These are phyloP conservation scores for Mormyrops boulengeri DNA, from an alignment of 2,797 vertebrate species.

Conservation along the genomic window DNA sequence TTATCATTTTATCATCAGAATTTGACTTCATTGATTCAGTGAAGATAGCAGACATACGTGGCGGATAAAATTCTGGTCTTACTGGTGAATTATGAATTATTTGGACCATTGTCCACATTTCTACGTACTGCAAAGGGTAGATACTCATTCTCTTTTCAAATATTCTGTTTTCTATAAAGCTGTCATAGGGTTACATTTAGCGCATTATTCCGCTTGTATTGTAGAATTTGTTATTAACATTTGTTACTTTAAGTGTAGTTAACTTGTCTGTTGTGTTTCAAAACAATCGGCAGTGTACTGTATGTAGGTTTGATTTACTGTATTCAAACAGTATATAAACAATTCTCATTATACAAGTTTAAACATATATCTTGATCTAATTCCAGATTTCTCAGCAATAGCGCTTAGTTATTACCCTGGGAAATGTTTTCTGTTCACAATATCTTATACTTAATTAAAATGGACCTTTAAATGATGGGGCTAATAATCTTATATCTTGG, in stretches of 20 bases:
- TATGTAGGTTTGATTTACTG: background rate
- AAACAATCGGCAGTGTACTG: background rate
- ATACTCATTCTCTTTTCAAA: background rate
- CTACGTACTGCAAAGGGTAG: background rate
- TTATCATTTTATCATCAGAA: background rate
- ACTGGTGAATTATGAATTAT: background rate
- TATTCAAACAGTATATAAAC: background rate
- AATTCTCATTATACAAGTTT: background rate
- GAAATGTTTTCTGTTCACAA: background rate
- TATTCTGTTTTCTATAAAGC: background rate
- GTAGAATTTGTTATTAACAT: background rate
- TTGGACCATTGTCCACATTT: background rate
- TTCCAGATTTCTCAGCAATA: background rate
- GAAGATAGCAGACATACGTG: background rate
- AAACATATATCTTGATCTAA: background rate
- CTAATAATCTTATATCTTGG: background rate
- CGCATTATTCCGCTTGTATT: background rate
- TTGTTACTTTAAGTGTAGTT: background rate
- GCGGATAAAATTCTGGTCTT: background rate
- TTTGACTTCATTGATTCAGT: background rate
- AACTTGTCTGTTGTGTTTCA: background rate
- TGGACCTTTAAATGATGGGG: background rate
- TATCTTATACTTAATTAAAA: background rate
- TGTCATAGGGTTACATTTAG: background rate
- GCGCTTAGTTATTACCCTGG: background rate